Conservation (phyloP, 2,797 vertebrate genomes). For the Anabacerthia variegaticeps region DNA sequence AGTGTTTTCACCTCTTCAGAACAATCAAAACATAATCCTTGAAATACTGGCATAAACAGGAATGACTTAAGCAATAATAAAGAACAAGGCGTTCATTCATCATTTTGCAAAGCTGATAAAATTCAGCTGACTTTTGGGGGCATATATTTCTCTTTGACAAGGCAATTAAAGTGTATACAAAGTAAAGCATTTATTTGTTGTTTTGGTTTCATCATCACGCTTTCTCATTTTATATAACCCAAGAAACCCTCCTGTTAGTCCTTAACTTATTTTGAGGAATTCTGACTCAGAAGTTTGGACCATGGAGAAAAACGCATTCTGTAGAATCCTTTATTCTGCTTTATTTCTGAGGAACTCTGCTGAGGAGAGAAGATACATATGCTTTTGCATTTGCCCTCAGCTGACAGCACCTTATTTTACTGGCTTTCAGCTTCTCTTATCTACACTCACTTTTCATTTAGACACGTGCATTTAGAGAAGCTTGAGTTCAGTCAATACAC, state of each 20-base stretch:
- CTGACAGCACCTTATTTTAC: not conserved
- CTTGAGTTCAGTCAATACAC: not conserved
- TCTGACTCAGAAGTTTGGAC: not conserved
- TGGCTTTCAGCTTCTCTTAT: not conserved
- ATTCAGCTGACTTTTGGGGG: slow-evolving; percentile 70
- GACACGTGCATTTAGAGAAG: not conserved
- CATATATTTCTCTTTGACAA: slow-evolving; percentile 27
- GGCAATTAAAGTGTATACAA: slow-evolving; percentile 39
- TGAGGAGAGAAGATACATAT: not conserved
- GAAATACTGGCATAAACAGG: slow-evolving; percentile 75
- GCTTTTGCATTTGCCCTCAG: not conserved
- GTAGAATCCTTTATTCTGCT: not conserved
- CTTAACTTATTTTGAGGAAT: not conserved
- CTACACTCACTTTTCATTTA: not conserved
- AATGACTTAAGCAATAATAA: slow-evolving; percentile 74
- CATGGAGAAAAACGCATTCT: not conserved
- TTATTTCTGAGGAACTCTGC: not conserved
- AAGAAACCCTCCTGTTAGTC: not conserved
- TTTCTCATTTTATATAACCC: not conserved
- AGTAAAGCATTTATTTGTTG: not conserved
- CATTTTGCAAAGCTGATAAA: slow-evolving; percentile 71
- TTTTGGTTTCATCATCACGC: slow-evolving; percentile 21
- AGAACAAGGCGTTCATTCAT: slow-evolving; percentile 79
- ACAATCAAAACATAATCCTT: slow-evolving; percentile 83
- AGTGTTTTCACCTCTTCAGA: slow-evolving; percentile 77